These are phyloP conservation scores for Eonycteris spelaea DNA, from an alignment of 2,113 vertebrate genomes.

Conservation along the genomic window DNA sequence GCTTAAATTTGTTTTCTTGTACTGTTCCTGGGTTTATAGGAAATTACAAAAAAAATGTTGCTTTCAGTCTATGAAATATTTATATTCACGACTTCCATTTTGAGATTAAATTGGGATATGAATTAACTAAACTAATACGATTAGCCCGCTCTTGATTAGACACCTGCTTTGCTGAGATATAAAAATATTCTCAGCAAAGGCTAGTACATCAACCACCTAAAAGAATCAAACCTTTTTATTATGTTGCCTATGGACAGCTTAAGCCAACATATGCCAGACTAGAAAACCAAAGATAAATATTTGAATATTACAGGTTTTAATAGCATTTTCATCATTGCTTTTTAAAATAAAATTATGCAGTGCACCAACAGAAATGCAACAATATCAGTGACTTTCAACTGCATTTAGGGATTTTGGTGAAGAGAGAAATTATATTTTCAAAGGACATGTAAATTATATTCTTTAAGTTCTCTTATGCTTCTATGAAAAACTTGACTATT, in stretches of 20 bases:
- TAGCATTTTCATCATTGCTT: not conserved
- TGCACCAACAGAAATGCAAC: not conserved
- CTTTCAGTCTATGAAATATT: not conserved
- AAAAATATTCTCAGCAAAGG: slow-evolving; percentile 43
- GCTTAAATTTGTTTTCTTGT: not conserved
- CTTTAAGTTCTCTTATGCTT: not conserved
- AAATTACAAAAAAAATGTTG: not conserved
- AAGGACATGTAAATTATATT: not conserved
- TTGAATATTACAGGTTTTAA: not conserved
- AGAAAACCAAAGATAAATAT: not conserved
- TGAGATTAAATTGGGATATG: slow-evolving; percentile 53
- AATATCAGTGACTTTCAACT: not conserved
- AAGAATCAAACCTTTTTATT: slow-evolving; percentile 17
- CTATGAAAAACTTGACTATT: not conserved
- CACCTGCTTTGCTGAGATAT: not conserved
- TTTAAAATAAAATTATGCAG: not conserved
- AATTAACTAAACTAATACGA: slow-evolving; percentile 46
- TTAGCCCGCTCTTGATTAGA: slow-evolving; percentile 8
- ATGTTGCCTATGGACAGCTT: not conserved
- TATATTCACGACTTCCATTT: slow-evolving; percentile 21
- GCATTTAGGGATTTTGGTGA: not conserved
- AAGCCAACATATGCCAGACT: not conserved
- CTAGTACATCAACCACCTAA: not conserved
- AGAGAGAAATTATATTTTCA: not conserved
- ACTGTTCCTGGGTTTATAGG: not conserved